Evolutionary conservation across 1,140 invertebrate genomes (phyloP), one percentile per base, ranked within the genome.

Genomic region (Periplaneta americana): DNA sequence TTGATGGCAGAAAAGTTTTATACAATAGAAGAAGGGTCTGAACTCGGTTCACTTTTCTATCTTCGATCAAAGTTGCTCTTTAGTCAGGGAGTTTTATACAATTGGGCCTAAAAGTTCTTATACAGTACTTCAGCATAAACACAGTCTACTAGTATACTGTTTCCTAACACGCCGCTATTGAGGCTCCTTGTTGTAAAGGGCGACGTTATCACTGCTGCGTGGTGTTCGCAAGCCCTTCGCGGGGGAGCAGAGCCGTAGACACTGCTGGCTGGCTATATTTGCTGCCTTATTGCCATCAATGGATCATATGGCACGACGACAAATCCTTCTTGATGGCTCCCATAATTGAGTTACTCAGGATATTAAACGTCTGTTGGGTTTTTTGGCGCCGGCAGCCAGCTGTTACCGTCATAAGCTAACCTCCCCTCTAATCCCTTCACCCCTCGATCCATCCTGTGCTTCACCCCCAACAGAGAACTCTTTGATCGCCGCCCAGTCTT

Each of bases 331-430:
- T 78, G 76, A 78, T 78, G 76, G 35, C 76, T 78, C 35, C 76
- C 76, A 78, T 78, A 78, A 78, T 78, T 78, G 76, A 78, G 76
- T 78, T 78, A 78, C 76, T 78, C 76, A 37, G 35, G 76, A 78
- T 78, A 78, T 78, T 78, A 78, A 78, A 78, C 35, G 76, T 78
- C 76, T 34, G 76, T 78, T 78, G 76, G 76, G 76, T 78, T 78
- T 78, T 78, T 78, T 78, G 76, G 76, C 76, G 76, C 76, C 76
- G 37, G 76, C 76, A 78, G 35, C 76, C 76, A 78, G 76, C 76
- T 78, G 76, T 78, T 78, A 28, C 76, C 35, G 76, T 78, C 76
- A 78, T 78, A 78, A 78, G 76, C 76, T 78, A 78, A 22, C 35
- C 35, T 37, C 35, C 76, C 76, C 35, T 37, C 34, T 34, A 39